Evolutionary conservation across 2,888 invertebrate species (phyloP).

Genomic region (Patella pellucida): DNA sequence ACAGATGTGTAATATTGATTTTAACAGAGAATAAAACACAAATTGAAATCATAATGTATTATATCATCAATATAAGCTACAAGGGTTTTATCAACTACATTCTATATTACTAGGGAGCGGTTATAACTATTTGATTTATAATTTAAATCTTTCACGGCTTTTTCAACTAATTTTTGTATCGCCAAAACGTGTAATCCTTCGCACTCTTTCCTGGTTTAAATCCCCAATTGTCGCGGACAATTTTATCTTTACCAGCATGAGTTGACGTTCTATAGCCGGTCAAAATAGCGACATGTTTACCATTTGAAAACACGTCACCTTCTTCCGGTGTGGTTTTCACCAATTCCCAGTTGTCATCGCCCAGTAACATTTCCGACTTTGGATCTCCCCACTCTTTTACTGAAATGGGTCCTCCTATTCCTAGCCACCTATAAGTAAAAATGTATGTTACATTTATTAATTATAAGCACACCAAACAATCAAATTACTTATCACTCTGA

Average conservation of each 20-base stretch:
- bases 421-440: not conserved
- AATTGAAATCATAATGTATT: too few relatives aligned
- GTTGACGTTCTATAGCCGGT: slow-evolving; percentile 21
- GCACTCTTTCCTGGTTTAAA: slow-evolving; percentile 12
- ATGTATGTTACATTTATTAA: too few relatives aligned
- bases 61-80: too few relatives aligned
- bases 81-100: too few relatives aligned
- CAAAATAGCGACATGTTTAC: slow-evolving; percentile 29
- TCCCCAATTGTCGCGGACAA: slow-evolving; percentile 30
- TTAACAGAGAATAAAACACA: too few relatives aligned
- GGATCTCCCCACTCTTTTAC: slow-evolving; percentile 31
- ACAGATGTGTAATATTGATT: too few relatives aligned
- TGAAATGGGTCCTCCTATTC: slow-evolving; percentile 23
- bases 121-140: too few relatives aligned
- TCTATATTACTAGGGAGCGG: too few relatives aligned
- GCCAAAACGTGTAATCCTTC: slow-evolving; percentile 8
- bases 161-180: not conserved
- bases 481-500: too few relatives aligned
- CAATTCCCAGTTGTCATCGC: slow-evolving; percentile 13
- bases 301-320: slow-evolving; percentile 29
- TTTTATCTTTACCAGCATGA: slow-evolving; percentile 21
- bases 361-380: slow-evolving; percentile 16
- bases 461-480: too few relatives aligned
- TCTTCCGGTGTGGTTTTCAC: not conserved
- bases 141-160: too few relatives aligned